These are phyloP conservation scores for Pinctada fucata DNA, from an alignment of 2,888 invertebrate species.

Conservation along the genomic window DNA sequence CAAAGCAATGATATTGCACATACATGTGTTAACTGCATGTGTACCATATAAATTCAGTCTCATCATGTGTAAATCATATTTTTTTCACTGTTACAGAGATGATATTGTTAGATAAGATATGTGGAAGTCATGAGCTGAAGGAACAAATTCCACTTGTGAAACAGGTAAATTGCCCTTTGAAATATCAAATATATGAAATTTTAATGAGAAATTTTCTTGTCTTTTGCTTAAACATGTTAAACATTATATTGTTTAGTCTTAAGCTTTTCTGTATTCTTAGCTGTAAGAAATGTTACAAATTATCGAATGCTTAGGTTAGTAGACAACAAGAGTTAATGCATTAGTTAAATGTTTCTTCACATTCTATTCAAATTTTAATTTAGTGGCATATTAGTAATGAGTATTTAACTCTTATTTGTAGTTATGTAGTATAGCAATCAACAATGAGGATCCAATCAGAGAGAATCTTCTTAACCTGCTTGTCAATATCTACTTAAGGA, in stretches of 20 bases:
- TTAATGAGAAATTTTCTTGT: neutral
- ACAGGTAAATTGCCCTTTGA: neutral
- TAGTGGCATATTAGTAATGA: too few species aligned
- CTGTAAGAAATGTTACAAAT: too few species aligned
- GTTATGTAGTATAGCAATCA: neutral
- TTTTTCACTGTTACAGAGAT: too few species aligned
- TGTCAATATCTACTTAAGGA: conserved; percentile 56
- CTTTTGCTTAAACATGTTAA: neutral
- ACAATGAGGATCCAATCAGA: neutral
- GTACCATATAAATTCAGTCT: too few species aligned
- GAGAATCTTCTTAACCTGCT: conserved; percentile 22
- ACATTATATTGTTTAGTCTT: neutral
- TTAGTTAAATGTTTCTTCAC: too few species aligned
- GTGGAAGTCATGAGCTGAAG: neutral
- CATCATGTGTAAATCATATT: too few species aligned
- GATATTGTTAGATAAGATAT: too few species aligned
- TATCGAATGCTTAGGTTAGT: too few species aligned
- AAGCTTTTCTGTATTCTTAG: neutral
- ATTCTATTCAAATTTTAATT: neutral
- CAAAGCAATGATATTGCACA: too few species aligned
- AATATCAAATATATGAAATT: neutral
- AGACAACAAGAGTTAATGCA: too few species aligned
- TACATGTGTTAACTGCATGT: too few species aligned
- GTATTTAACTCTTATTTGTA: neutral
- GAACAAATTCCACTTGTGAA: conserved; percentile 10